Evolutionary conservation across 2,888 invertebrate species (phyloP).

Genomic region (Synanthedon vespiformis): DNA sequence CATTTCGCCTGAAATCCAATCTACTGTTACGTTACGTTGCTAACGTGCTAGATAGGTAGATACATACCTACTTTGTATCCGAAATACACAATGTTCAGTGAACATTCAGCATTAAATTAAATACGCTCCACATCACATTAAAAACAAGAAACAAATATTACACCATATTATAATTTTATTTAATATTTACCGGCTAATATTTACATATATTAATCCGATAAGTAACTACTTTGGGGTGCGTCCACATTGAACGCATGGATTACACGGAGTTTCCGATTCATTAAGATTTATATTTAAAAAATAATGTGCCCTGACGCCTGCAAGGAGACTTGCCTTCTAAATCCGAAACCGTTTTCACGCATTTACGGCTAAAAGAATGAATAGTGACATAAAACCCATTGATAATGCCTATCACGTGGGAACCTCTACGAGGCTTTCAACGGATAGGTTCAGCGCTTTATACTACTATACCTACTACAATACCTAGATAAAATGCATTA

Average conservation of each 20-base stretch:
- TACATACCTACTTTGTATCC: no score
- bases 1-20: no score
- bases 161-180: not conserved
- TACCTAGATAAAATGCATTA: no score
- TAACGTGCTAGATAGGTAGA: no score
- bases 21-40: no score
- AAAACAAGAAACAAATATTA: not conserved
- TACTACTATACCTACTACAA: no score
- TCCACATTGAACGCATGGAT: conserved; percentile 12
- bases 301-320: conserved; percentile 24
- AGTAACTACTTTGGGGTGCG: conserved; percentile 11
- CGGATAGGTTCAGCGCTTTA: no score
- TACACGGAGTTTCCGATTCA: conserved; percentile 16
- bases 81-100: no score
- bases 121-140: no score
- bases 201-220: conserved; percentile 14
- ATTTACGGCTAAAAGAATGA: conserved; percentile 5
- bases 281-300: conserved; percentile 29
- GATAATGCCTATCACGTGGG: not conserved
- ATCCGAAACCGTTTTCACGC: conserved; percentile 14
- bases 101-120: no score
- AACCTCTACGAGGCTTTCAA: not conserved
- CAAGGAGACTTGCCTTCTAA: conserved; percentile 8
- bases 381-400: not conserved
- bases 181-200: conserved; percentile 1